These are phyloP conservation scores for Trogon melanurus DNA, from an alignment of 2,113 vertebrate species.

Conservation along the genomic window DNA sequence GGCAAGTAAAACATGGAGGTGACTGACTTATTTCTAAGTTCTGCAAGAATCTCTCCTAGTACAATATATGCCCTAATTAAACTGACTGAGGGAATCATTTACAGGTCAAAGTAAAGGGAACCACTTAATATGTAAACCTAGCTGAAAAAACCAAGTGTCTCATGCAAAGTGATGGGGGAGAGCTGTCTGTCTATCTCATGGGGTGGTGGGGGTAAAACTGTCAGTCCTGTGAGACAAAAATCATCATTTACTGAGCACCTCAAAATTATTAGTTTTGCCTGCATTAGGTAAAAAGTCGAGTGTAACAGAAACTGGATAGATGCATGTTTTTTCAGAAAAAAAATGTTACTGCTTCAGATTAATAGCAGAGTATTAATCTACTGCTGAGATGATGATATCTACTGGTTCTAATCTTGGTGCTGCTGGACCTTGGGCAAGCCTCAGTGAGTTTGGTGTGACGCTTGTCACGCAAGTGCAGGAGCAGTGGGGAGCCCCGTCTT, in stretches of 20 bases:
- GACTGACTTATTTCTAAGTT: background rate
- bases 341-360: background rate
- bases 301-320: background rate
- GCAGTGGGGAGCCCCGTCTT: accelerated
- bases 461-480: accelerated
- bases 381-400: background rate
- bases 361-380: slow-evolving; percentile 11
- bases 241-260: background rate
- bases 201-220: background rate
- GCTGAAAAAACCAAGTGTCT: background rate
- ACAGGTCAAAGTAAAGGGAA: background rate
- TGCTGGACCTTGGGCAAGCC: background rate
- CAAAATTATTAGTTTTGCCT: background rate
- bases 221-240: background rate
- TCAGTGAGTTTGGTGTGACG: background rate
- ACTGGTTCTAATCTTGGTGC: background rate
- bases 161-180: background rate
- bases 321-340: background rate
- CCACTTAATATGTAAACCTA: background rate
- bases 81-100: background rate
- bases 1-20: background rate
- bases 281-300: background rate
- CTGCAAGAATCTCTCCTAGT: background rate
- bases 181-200: background rate
- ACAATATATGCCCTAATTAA: background rate